phyloP scores from a whole-genome alignment of 2,113 vertebrate species.

The Ctenodactylus gundi region DNA sequence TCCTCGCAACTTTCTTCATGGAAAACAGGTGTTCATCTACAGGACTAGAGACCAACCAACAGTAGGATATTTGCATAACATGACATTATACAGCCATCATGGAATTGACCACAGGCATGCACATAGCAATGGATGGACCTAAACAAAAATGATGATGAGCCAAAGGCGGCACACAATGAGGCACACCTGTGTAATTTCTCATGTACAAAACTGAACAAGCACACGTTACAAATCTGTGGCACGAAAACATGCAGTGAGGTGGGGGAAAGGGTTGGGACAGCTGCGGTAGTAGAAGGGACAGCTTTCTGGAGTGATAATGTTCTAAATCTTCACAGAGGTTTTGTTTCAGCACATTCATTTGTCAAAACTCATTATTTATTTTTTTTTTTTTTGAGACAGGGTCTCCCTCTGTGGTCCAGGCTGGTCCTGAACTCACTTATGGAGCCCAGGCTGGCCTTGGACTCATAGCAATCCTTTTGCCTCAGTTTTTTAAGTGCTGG shows the following conservation, averaged over 20 bases:
- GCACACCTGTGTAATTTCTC: neutral
- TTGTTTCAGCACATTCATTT: neutral
- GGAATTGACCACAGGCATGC: neutral
- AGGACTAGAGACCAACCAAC: neutral
- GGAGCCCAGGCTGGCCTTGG: too few relatives aligned
- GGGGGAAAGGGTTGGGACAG: accelerated
- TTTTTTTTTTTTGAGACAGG: too few relatives aligned
- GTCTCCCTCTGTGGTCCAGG: too few relatives aligned
- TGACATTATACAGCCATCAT: neutral
- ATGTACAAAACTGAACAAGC: neutral
- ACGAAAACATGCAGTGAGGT: neutral
- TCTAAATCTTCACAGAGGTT: neutral
- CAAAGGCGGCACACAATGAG: neutral
- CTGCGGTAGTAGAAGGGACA: neutral
- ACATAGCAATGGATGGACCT: neutral
- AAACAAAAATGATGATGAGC: neutral
- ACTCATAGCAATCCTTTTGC: too few relatives aligned
- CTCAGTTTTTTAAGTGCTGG: too few relatives aligned
- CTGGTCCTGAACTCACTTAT: too few relatives aligned
- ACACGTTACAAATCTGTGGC: neutral
- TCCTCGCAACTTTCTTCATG: neutral
- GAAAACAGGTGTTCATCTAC: neutral
- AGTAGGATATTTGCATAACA: neutral
- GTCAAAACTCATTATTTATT: conserved; percentile 12
- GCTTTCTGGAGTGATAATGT: neutral